These are phyloP conservation scores for Platygyra sinensis DNA, from an alignment of 64 coral and sea anemone species.

Conservation along the genomic window DNA sequence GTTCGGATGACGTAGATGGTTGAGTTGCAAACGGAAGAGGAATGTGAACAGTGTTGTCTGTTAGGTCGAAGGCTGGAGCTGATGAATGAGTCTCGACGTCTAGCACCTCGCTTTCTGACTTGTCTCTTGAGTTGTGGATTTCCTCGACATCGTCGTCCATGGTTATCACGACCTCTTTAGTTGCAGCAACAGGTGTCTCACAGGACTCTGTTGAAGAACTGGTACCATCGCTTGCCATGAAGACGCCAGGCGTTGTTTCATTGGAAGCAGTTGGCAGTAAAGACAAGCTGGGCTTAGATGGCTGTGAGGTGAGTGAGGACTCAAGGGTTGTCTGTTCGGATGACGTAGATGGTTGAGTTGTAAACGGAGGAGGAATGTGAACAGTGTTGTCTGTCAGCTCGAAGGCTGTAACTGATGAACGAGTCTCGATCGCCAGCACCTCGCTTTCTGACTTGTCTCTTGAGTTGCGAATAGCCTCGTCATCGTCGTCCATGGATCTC, in stretches of 20 bases:
- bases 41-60: background rate
- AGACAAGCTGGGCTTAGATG: background rate
- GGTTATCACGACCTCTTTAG: background rate
- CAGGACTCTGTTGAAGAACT: constrained; percentile 11
- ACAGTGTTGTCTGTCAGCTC: background rate
- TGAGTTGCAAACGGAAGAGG: background rate
- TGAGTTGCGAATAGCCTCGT: no score
- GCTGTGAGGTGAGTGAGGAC: background rate
- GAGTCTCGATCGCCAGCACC: no score
- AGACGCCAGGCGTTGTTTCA: background rate
- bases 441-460: no score
- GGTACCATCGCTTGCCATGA: background rate
- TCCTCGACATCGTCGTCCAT: background rate
- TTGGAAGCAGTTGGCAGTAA: background rate
- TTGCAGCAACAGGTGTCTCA: background rate
- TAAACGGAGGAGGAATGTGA: background rate
- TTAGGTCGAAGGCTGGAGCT: background rate
- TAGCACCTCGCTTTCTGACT: no score
- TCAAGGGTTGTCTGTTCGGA: background rate
- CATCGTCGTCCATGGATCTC: background rate
- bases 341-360: background rate
- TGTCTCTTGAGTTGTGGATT: background rate
- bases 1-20: background rate
- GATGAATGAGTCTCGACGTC: background rate
- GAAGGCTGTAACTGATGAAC: background rate